Conservation (phyloP, 2,113 vertebrate genomes). For the Galemys pyrenaicus region DNA sequence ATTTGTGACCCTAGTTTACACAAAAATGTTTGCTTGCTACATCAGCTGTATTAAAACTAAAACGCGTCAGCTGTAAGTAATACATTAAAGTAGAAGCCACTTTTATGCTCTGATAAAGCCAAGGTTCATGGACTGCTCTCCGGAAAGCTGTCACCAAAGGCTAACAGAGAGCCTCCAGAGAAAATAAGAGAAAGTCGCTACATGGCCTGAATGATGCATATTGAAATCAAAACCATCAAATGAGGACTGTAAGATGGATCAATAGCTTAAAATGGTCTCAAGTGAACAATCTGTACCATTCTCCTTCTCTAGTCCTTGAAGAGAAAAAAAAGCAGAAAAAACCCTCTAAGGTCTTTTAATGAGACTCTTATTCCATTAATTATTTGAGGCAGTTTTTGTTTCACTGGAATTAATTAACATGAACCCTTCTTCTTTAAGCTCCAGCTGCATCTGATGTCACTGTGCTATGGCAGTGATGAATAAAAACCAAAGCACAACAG, state of each 20-base stretch:
- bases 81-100: slow-evolving; percentile 14
- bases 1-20: slow-evolving; percentile 12
- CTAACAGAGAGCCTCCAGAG: background rate
- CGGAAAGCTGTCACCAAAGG: background rate
- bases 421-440: slow-evolving; percentile 38
- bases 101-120: background rate
- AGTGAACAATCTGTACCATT: slow-evolving; percentile 42
- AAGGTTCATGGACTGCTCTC: background rate
- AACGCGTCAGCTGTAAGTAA: slow-evolving; percentile 40
- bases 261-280: slow-evolving; percentile 20
- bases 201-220: background rate
- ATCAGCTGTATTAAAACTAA: slow-evolving; percentile 58
- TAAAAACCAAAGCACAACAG: slow-evolving; percentile 26
- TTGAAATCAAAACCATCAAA: background rate
- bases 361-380: slow-evolving; percentile 62
- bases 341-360: slow-evolving; percentile 47
- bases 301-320: background rate
- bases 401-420: slow-evolving; percentile 45
- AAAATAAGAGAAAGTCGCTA: slow-evolving; percentile 55
- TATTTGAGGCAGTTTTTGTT: slow-evolving; percentile 59
- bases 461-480: background rate
- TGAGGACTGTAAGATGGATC: background rate
- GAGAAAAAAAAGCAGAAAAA: background rate
- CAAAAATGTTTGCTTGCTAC: slow-evolving; percentile 30
- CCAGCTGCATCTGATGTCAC: slow-evolving; percentile 47